These are phyloP conservation scores for Phengaris arion DNA, from an alignment of 2,888 invertebrate species.

Conservation along the genomic window DNA sequence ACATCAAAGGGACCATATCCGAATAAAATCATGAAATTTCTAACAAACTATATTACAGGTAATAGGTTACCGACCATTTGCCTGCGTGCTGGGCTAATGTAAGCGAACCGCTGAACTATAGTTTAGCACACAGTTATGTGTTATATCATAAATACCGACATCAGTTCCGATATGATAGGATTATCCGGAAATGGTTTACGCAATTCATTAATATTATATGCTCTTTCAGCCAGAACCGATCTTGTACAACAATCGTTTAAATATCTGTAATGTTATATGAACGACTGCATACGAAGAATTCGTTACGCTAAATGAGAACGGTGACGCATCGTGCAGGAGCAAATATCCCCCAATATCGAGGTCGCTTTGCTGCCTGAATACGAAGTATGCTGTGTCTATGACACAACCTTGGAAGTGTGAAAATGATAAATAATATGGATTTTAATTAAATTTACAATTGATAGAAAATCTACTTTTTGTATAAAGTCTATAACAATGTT, in stretches of 20 bases:
- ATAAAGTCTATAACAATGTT: too few species aligned
- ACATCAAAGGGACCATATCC: too few species aligned
- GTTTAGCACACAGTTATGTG: constrained; percentile 4
- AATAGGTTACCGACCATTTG: not conserved
- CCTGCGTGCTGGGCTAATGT: not conserved
- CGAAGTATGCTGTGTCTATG: too few species aligned
- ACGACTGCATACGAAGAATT: not conserved
- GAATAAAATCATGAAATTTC: too few species aligned
- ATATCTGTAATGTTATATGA: not conserved
- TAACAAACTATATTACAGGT: too few species aligned
- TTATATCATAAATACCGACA: constrained; percentile 2
- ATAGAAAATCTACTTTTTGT: too few species aligned
- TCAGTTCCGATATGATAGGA: constrained; percentile 8
- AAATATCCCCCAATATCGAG: too few species aligned
- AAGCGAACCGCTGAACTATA: constrained; percentile 1
- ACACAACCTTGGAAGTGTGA: too few species aligned
- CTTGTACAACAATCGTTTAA: constrained; percentile 14
- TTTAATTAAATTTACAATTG: too few species aligned
- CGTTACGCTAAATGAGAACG: not conserved
- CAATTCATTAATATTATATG: constrained; percentile 18
- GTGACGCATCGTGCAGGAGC: not conserved
- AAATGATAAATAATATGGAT: too few species aligned
- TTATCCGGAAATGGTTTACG: constrained; percentile 4
- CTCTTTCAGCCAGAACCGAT: constrained; percentile 15
- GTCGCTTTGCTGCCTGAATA: too few species aligned